Conservation (phyloP, 2,113 vertebrate species). For the Scophthalmus maximus region DNA sequence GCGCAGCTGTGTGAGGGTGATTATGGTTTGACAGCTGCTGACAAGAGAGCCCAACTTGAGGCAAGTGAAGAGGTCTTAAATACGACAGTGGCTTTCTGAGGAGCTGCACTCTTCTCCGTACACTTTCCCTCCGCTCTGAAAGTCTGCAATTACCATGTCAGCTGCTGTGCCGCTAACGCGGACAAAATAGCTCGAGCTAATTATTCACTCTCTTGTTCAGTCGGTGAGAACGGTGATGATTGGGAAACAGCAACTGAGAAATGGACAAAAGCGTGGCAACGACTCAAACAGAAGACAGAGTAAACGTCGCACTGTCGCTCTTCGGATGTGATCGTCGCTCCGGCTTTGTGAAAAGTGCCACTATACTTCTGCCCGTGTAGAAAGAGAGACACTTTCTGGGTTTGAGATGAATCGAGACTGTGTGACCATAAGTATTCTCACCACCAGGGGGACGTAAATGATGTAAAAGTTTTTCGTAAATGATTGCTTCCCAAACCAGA, state of each 20-base stretch:
- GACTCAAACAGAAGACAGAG: constrained; percentile 6
- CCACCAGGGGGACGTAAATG: too few species aligned
- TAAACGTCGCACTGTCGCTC: constrained; percentile 41
- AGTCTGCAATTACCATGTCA: constrained; percentile 77
- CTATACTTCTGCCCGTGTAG: not conserved
- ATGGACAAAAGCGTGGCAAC: constrained; percentile 33
- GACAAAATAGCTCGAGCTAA: constrained; percentile 69
- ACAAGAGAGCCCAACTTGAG: constrained; percentile 56
- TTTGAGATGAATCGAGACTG: not conserved
- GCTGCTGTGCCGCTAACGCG: constrained; percentile 59
- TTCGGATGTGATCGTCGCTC: constrained; percentile 15
- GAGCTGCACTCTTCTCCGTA: constrained; percentile 53
- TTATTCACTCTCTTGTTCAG: constrained; percentile 65
- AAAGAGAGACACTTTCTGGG: not conserved
- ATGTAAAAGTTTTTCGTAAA: too few species aligned
- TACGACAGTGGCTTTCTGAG: constrained; percentile 64
- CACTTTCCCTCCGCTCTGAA: constrained; percentile 56
- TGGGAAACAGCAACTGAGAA: constrained; percentile 27
- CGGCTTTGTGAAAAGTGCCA: constrained; percentile 39
- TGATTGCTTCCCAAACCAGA: too few species aligned
- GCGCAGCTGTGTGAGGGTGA: constrained; percentile 53
- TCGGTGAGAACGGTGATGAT: constrained; percentile 15
- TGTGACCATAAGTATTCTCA: not conserved
- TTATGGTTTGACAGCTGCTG: constrained; percentile 64
- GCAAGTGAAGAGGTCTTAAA: constrained; percentile 71